A percentile compares a stretch with the other conserved stretches of the same genome.
Conservation (phyloP, 2,888 invertebrate genomes). For the Lasioglossum lativentre region DNA sequence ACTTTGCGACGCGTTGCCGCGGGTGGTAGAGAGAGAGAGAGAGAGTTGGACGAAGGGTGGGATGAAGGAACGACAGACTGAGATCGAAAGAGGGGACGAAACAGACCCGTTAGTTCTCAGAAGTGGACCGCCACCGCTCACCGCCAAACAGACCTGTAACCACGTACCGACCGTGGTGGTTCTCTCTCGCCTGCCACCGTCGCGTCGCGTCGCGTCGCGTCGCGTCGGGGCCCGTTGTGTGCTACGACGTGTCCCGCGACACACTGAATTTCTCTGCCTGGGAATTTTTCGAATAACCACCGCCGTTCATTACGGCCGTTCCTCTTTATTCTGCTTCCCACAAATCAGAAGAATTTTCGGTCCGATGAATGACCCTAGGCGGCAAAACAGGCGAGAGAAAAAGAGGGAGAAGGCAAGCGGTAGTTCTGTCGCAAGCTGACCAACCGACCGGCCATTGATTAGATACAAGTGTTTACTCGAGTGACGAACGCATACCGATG, state of each 20-base stretch:
- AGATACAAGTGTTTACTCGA: conserved; percentile 62
- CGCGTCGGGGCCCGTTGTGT: conserved; percentile 41
- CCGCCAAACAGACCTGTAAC: conserved; percentile 82
- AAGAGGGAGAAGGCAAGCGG: not conserved
- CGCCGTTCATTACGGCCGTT: not conserved
- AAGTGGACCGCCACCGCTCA: conserved; percentile 79
- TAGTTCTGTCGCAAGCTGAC: conserved; percentile 58
- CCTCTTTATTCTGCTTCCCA: not conserved
- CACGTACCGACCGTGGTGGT: conserved; percentile 69
- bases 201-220: conserved; percentile 9
- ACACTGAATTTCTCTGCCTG: conserved; percentile 32
- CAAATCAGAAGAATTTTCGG: not conserved
- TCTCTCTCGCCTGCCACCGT: conserved; percentile 55
- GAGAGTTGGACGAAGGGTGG: conserved; percentile 32
- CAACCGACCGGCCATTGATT: conserved; percentile 50
- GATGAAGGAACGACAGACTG: conserved; percentile 22
- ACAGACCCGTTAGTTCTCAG: conserved; percentile 83
- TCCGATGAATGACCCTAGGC: not conserved
- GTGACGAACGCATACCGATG: conserved; percentile 58
- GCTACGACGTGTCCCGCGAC: conserved; percentile 43
- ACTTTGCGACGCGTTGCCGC: conserved; percentile 66
- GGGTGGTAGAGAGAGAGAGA: conserved; percentile 52
- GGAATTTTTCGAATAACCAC: conserved; percentile 11
- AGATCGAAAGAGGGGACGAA: conserved; percentile 59
- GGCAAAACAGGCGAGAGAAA: not conserved